A percentile compares a stretch with the other conserved stretches of the same genome.
These are phyloP conservation scores for Brenthis hecate DNA, from an alignment of 2,888 invertebrate species.

Conservation along the genomic window DNA sequence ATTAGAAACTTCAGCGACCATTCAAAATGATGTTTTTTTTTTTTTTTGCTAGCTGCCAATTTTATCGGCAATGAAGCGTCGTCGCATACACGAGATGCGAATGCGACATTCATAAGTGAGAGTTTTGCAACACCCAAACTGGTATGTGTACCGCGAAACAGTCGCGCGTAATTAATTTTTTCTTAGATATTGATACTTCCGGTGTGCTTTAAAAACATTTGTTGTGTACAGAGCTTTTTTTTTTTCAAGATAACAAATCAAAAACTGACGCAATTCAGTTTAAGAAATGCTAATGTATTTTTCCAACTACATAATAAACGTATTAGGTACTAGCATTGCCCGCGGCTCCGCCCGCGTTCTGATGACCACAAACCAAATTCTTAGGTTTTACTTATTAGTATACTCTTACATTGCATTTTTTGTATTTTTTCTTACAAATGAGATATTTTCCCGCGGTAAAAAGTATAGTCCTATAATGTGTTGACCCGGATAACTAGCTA, in stretches of 20 bases:
- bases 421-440: too few relatives aligned
- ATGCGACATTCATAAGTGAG: constrained; percentile 79
- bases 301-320: too few relatives aligned
- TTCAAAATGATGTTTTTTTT: constrained; percentile 74
- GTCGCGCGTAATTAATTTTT: constrained; percentile 67
- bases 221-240: constrained; percentile 3
- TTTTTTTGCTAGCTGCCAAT: constrained; percentile 67
- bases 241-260: neutral
- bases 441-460: too few relatives aligned
- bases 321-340: too few relatives aligned
- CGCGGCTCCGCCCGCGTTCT: too few relatives aligned
- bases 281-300: too few relatives aligned
- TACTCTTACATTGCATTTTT: too few relatives aligned
- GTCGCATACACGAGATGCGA: constrained; percentile 71
- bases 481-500: too few relatives aligned
- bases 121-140: constrained; percentile 79
- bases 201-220: constrained; percentile 55
- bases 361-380: too few relatives aligned
- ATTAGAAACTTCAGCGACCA: constrained; percentile 74
- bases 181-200: constrained; percentile 60
- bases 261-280: constrained; percentile 1
- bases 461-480: too few relatives aligned
- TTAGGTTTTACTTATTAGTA: too few relatives aligned
- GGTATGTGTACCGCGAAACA: constrained; percentile 65
- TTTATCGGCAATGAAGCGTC: constrained; percentile 70